Evolutionary conservation across 1,140 invertebrate genomes (phyloP).

Genomic region (Euura saliciscinereae): DNA sequence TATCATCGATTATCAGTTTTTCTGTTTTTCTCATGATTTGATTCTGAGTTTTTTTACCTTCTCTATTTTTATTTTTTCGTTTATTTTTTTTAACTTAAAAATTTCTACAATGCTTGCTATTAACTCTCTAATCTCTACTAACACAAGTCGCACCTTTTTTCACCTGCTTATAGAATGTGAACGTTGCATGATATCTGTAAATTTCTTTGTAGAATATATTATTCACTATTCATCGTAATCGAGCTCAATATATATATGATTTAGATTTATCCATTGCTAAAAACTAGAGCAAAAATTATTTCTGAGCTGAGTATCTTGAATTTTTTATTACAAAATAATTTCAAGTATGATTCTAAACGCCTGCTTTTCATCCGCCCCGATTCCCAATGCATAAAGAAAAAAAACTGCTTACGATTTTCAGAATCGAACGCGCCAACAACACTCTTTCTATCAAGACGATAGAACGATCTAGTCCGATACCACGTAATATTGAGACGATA

Average conservation of each 20-base stretch:
- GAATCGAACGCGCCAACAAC: slow-evolving; percentile 39
- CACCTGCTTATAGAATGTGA: neutral
- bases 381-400: neutral
- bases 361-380: no score
- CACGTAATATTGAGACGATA: slow-evolving; percentile 52
- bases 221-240: neutral
- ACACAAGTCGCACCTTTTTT: slow-evolving; percentile 26
- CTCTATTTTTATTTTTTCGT: neutral
- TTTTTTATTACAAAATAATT: no score
- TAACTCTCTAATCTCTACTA: slow-evolving; percentile 53
- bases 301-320: no score
- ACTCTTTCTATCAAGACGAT: slow-evolving; percentile 52
- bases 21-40: neutral
- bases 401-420: slow-evolving; percentile 44
- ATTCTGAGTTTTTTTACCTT: neutral
- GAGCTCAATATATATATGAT: neutral
- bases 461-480: slow-evolving; percentile 46
- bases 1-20: neutral
- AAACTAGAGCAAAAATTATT: no score
- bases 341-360: no score
- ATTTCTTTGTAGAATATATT: neutral
- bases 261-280: neutral
- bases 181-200: neutral
- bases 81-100: slow-evolving; percentile 30
- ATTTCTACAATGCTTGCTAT: slow-evolving; percentile 43